phyloP scores from a whole-genome alignment of 2,888 invertebrate genomes.

The Nymphalis urticae region DNA sequence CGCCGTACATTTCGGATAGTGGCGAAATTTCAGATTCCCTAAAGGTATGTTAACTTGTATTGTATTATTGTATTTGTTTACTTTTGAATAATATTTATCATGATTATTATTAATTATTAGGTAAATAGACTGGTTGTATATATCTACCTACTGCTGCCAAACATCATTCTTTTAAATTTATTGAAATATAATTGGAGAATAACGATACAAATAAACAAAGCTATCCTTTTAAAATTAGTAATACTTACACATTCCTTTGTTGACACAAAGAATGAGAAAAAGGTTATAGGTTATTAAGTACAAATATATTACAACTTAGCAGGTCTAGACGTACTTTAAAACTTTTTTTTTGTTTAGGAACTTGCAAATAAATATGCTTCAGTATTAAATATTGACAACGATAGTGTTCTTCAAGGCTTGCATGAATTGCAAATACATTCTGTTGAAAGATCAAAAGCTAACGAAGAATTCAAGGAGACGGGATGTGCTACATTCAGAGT shows the following conservation, averaged over 20 bases:
- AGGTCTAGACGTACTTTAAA: too few species aligned
- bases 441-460: constrained; percentile 86
- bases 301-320: too few species aligned
- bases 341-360: constrained; percentile 67
- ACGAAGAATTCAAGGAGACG: constrained; percentile 85
- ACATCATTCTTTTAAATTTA: too few species aligned
- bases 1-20: constrained; percentile 82
- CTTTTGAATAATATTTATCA: background rate
- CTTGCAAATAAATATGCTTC: constrained; percentile 82
- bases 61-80: background rate
- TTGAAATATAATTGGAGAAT: too few species aligned
- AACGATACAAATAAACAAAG: too few species aligned
- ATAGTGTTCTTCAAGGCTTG: constrained; percentile 79
- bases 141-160: too few species aligned
- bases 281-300: too few species aligned
- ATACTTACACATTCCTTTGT: too few species aligned
- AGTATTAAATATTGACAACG: constrained; percentile 76
- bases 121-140: too few species aligned
- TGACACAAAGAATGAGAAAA: too few species aligned
- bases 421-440: constrained; percentile 86
- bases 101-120: background rate
- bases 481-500: constrained; percentile 88
- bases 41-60: constrained; percentile 57
- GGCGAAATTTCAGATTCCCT: constrained; percentile 65
- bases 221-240: too few species aligned